These are phyloP conservation scores for Scelioninae gen. 2 DNA, from an alignment of 2,888 invertebrate species.

Conservation along the genomic window DNA sequence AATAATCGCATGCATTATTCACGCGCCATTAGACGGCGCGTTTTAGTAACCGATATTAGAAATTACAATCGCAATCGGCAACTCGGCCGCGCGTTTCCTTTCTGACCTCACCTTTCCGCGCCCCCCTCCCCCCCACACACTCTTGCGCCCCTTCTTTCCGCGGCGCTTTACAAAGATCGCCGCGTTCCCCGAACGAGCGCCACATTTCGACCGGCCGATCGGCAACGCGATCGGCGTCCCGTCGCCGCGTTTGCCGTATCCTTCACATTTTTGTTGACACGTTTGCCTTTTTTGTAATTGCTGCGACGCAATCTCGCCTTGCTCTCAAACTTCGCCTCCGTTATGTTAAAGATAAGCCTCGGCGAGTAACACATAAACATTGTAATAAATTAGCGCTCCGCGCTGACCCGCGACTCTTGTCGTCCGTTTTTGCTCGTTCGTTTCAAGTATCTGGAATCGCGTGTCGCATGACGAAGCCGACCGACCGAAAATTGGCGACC, in stretches of 20 bases:
- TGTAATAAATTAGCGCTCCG: slow-evolving; percentile 75
- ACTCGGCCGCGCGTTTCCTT: no score
- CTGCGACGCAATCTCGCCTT: slow-evolving; percentile 57
- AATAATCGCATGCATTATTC: slow-evolving; percentile 29
- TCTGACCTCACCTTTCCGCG: no score
- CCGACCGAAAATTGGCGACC: no score
- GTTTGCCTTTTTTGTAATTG: slow-evolving; percentile 53
- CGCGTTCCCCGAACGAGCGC: slow-evolving; percentile 18
- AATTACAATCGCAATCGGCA: slow-evolving; percentile 21
- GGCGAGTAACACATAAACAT: slow-evolving; percentile 74
- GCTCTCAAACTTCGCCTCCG: slow-evolving; percentile 59
- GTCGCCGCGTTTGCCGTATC: slow-evolving; percentile 25
- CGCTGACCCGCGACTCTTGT: slow-evolving; percentile 73
- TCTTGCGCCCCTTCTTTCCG: no score
- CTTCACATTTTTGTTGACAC: slow-evolving; percentile 54
- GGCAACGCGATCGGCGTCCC: slow-evolving; percentile 24
- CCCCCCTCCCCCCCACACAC: no score
- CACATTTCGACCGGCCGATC: no score
- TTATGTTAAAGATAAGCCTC: slow-evolving; percentile 65
- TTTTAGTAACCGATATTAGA: slow-evolving; percentile 28
- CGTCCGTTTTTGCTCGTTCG: slow-evolving; percentile 63
- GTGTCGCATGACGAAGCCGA: slow-evolving; percentile 68
- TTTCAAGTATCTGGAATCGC: slow-evolving; percentile 64
- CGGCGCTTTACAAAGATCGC: slow-evolving; percentile 4
- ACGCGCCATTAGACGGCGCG: slow-evolving; percentile 20